Evolutionary conservation across 2,888 invertebrate species (phyloP).

Genomic region (Orchesella flavescens): DNA sequence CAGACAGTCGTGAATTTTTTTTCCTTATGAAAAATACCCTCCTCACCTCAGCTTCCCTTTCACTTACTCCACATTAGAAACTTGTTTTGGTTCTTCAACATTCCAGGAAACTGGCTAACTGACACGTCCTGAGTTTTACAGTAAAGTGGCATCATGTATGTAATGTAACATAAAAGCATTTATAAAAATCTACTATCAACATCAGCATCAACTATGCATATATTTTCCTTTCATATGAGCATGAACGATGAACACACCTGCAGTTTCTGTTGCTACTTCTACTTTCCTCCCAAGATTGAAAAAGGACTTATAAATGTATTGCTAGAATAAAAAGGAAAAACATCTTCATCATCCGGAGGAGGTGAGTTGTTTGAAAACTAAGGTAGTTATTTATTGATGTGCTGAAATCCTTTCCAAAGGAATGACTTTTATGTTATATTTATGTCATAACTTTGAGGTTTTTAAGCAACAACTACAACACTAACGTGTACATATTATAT

Average conservation of each 20-base stretch:
- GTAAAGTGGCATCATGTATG: not conserved
- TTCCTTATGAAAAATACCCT: not conserved
- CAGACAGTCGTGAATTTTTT: not conserved
- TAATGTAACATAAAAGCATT: too few relatives aligned
- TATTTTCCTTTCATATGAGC: not conserved
- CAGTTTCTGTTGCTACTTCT: not conserved
- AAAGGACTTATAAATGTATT: slow-evolving; percentile 17
- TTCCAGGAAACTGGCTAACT: slow-evolving; percentile 16
- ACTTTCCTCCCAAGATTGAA: not conserved
- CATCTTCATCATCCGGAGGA: slow-evolving; percentile 34
- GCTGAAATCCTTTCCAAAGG: slow-evolving; percentile 30
- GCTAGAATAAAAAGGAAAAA: slow-evolving; percentile 14
- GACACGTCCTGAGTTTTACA: slow-evolving; percentile 33
- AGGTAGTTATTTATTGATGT: slow-evolving; percentile 39
- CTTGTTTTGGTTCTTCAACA: not conserved
- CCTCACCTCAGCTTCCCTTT: not conserved
- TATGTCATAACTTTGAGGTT: slow-evolving; percentile 56
- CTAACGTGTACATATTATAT: too few relatives aligned
- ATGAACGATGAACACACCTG: not conserved
- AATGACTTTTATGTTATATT: slow-evolving; percentile 57
- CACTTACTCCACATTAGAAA: not conserved
- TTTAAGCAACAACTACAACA: slow-evolving; percentile 26
- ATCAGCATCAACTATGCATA: not conserved
- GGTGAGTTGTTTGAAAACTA: slow-evolving; percentile 23
- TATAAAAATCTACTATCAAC: too few relatives aligned